phyloP scores from a whole-genome alignment of 2,113 vertebrate species.

The Pandion haliaetus region DNA sequence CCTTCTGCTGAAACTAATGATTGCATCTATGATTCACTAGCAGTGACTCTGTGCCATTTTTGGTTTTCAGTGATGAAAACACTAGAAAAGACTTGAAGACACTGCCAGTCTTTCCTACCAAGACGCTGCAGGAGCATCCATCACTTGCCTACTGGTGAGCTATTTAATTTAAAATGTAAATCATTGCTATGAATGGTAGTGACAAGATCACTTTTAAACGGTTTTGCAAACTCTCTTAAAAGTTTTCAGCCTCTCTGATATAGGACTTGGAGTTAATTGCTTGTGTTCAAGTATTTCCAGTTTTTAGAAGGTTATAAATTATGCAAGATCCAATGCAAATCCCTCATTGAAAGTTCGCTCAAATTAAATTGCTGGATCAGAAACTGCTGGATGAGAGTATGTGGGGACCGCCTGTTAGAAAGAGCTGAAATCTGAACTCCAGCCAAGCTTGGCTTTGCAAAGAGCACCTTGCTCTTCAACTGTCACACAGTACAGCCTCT shows the following conservation, averaged over 20 bases:
- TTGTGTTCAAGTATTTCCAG: neutral
- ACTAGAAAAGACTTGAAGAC: slow-evolving; percentile 87
- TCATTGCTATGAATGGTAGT: neutral
- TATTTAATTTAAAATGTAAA: neutral
- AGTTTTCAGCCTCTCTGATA: neutral
- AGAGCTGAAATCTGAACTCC: neutral
- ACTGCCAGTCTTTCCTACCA: slow-evolving; percentile 88
- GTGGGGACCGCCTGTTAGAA: neutral
- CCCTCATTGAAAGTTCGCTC: neutral
- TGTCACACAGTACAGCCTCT: neutral
- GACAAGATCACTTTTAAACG: neutral
- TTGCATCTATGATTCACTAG: neutral
- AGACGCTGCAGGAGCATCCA: slow-evolving; percentile 91
- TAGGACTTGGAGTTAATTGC: neutral
- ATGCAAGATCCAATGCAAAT: neutral
- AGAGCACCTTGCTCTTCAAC: neutral
- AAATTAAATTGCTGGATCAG: neutral
- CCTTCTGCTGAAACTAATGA: neutral
- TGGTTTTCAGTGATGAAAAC: slow-evolving; percentile 81
- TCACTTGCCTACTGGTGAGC: slow-evolving; percentile 94
- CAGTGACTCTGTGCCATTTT: neutral
- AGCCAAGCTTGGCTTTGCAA: neutral
- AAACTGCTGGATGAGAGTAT: neutral
- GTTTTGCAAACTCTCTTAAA: neutral
- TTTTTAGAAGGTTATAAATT: neutral